Base-by-base conservation (phyloP, 2,797 vertebrate genomes). In the Crypturellus tataupa region DNA sequence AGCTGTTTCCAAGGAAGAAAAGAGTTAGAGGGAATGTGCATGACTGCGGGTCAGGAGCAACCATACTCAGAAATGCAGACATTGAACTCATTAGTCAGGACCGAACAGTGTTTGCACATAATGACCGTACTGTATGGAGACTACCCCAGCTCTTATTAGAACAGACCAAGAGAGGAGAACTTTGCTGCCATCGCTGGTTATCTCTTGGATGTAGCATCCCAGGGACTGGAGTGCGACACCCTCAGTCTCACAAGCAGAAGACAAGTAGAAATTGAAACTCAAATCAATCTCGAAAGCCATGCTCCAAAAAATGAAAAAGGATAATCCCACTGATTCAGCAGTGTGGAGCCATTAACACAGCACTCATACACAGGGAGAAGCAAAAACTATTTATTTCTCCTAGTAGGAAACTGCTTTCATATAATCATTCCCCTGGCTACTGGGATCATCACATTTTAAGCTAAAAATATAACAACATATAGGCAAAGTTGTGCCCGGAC, bases 81-180 rank as follows among this genome's bases (percentile, higher is more conserved):
- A 10, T 39, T 0, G 0, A 21, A 6, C 25, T 4, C 39, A 39
- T 8, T 40, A 1, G 1, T 11, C 0, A 1, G 73, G 33, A 42
- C 35, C 9, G 17, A 76, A 37, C 4, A 5, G 51, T 24, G 17
- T 63, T 70, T 82, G 64, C 35, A 68, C 12, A 13, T 15, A 46
- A 39, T 0, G 27, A 42, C 16, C 56, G 19, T 47, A 25, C 16
- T 2, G 16, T 40, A 78, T 40, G n/a, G 29, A 87, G 35, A 37
- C 20, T 42, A 8, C 9, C 4, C 1, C 33, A 1, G 1, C 14
- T 17, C 21, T 4, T 15, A 33, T 18, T 29, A 67, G 56, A 37
- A 59, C 73, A 70, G 24, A 63, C 27, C 27, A 29, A 55, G 19
- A 59, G 24, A 79, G 60, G 70, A 73, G 55, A 83, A 65, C 56